Base-by-base conservation (phyloP, 2,888 invertebrate genomes). In the Desoria tigrina region DNA sequence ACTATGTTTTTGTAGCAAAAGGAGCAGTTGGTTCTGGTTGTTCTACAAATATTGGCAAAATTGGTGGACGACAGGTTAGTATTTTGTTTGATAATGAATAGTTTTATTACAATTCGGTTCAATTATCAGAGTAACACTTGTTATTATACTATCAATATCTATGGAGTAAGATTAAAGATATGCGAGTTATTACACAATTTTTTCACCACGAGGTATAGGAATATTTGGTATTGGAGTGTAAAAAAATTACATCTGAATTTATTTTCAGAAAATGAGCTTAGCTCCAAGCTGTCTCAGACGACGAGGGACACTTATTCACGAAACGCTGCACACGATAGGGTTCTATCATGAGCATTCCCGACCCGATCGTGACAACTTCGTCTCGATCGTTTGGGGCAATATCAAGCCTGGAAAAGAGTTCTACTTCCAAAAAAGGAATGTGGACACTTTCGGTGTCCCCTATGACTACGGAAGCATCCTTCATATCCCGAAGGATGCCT, bases 391-490 rank as follows among this genome's bases (percentile, higher is more conserved):
- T 26, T 77, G 74, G 71, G 76, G 77, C 7, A 80, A 79, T 72
- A 79, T 80, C 59, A 75, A 77, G 42, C 57, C 66, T 69, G 77
- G 79, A 77, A 71, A 79, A 16, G 84, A 85, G 75, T 81, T 84
- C 76, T 87, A 87, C 78, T 87, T 89, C 77, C 84, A 84, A 45
- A 89, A 88, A 77, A 88, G 84, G 11, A 83, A 84, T 1, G 84
- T 88, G 7, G 85, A 86, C 0, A 86, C 87, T 76, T 88, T 86
- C 75, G 86, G 86, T 1, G 84, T 87, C 39, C 79, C 82, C 2
- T 90, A 90, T 75, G 89, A 90, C 79, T 90, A 88, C 73, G 81
- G 80, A 9, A 88, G 88, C 76, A 84, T 90, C 1, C 87, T 90
- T 87, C 90, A 90, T 77, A 90, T 90, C 75, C 84, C 86, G 51